These are phyloP conservation scores for Isotomurus palustris DNA, from an alignment of 2,888 invertebrate genomes.

Conservation along the genomic window DNA sequence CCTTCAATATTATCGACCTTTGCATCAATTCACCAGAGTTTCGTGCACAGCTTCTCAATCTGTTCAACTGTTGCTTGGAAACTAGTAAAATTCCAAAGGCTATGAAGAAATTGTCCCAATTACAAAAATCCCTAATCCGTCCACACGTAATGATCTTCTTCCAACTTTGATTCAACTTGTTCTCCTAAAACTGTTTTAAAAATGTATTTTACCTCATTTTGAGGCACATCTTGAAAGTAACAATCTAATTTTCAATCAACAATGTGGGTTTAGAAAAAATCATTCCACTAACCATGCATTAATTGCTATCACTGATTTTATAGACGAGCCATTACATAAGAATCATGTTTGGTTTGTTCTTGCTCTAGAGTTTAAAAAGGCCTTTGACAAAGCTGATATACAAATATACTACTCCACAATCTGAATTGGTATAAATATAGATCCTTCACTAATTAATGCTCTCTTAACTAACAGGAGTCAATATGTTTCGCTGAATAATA, in stretches of 20 bases:
- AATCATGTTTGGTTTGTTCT: background rate
- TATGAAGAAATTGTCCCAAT: slow-evolving; percentile 24
- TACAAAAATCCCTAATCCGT: slow-evolving; percentile 5
- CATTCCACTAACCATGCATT: slow-evolving; percentile 19
- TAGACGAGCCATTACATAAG: background rate
- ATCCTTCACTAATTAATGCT: background rate
- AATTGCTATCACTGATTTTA: background rate
- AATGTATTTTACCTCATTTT: slow-evolving; percentile 14
- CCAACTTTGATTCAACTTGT: slow-evolving; percentile 27
- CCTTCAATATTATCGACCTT: too few species aligned
- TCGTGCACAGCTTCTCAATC: too few species aligned
- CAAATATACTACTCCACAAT: slow-evolving; percentile 1
- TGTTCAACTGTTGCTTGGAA: too few species aligned
- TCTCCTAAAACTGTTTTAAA: slow-evolving; percentile 16
- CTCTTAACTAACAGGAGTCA: slow-evolving; percentile 1
- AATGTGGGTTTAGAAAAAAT: slow-evolving; percentile 14
- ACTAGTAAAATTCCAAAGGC: too few species aligned
- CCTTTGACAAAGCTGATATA: slow-evolving; percentile 11
- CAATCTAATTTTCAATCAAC: slow-evolving; percentile 5
- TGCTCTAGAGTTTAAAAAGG: slow-evolving; percentile 16
- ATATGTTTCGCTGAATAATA: slow-evolving; percentile 3
- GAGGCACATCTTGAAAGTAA: background rate
- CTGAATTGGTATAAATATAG: slow-evolving; percentile 5
- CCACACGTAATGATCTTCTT: slow-evolving; percentile 7
- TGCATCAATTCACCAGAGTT: too few species aligned